Evolutionary conservation across 2,888 invertebrate species (phyloP), one percentile per base, ranked within the genome.

Genomic region (Sylvicola cinctus): DNA sequence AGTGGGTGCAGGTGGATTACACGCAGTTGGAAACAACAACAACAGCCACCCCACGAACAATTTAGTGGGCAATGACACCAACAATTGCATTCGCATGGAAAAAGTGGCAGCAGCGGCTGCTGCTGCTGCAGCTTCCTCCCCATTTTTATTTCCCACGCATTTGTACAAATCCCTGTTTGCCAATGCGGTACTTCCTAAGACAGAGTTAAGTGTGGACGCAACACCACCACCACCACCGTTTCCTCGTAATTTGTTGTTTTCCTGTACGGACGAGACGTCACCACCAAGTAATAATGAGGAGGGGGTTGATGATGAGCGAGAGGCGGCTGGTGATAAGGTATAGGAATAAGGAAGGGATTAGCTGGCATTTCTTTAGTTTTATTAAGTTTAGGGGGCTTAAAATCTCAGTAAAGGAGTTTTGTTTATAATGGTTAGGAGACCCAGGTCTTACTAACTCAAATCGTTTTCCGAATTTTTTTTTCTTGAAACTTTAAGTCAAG

Each of bases 161-260:
- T 62, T 81, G 45, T 80, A 81, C 50, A 80, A 80, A 55, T 80
- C 72, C 46, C 65, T 81, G 40, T 57, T 81, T 48, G 79, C 79
- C 10, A 79, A 65, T 49, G 72, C 72, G n/a, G 68, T 70, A 12
- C 60, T 70, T 34, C 68, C 69, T 31, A 65, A 51, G 20, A 49
- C 50, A 15, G 32, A 34, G 30, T 35, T 26, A 16, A 33, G 32
- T 27, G 7, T 41, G 40, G 16, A 23, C 40, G 3, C 36, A 43
- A 2, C 41, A 43, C 8, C 38, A 33, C 32, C 38, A 12, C 30
- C 34, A 12, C 39, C 38, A 14, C 49, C 50, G 36, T 48, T 57
- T 40, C 46, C 55, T 11, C 59, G 66, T 40, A 69, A 69, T 49
- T 64, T 70, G 59, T 50, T 70, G 35, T 69, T 68, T 44, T 54